Base-by-base conservation (phyloP, 2,888 invertebrate genomes). In the Linnaemya vulpina region DNA sequence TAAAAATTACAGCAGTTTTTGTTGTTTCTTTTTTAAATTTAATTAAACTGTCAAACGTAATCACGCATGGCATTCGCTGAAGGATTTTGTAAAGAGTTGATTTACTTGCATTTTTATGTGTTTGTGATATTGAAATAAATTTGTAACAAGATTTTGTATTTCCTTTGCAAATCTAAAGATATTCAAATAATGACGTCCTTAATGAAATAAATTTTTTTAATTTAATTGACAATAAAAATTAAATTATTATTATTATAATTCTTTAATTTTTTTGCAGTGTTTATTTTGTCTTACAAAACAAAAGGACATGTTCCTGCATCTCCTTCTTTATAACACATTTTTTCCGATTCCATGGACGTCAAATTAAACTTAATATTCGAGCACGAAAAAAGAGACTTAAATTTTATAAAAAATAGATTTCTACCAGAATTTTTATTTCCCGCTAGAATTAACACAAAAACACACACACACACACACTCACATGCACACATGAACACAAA, bases 371-470 rank as follows among this genome's bases (percentile, higher is more conserved):
- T 62, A 9, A 35, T 35, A 49, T 53, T 63, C 17, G 20, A 30
- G 20, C 13, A 20, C 20, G 49, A 60, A 73, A 49, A 49, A 20
- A n/a, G 17, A 38, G 22, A 22, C 22, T 9, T n/a, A 43, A 51
- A 40, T 38, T 53, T 46, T 38, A 20, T 20, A 1, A 76, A 58
- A 49, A 58, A 62, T 38, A 43, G 13, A 46, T 30, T 43, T 7
- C 11, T 35, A 58, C 40, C 15, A 22, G n/a, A 11, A 67, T 70
- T 83, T 79, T 63, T 81, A 74, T 77, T 76, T 84, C 68, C 80
- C 76, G 25, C 11, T 53, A 55, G 35, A 53, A 62, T n/a, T 15
- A 60, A 43, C 10, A 43, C 10, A 70, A 22, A 38, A 25, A 60
- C n/a, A n/a, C n/a, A n/a, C n/a, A n/a, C n/a, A n/a, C n/a, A n/a